A percentile compares a stretch with the other conserved stretches of the same genome.
Evolutionary conservation across 1,140 invertebrate genomes (phyloP).

Genomic region (Oreohelix idahoensis): DNA sequence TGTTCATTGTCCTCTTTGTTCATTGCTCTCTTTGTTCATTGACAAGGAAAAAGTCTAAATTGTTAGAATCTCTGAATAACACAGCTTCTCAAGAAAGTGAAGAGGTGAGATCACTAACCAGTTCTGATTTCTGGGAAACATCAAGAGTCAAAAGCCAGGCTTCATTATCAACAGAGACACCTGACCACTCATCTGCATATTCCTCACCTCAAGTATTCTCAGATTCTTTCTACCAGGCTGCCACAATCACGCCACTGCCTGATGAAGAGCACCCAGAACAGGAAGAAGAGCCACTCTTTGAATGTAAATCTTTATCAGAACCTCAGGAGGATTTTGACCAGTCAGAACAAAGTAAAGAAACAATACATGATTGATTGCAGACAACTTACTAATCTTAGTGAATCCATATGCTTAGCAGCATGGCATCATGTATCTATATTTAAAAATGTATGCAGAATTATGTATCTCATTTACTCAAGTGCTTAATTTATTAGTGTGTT

Average conservation of each 20-base stretch:
- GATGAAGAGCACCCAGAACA: neutral
- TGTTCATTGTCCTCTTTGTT: too few species aligned
- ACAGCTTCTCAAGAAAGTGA: neutral
- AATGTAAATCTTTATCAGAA: neutral
- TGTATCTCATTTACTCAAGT: too few species aligned
- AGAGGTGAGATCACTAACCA: neutral
- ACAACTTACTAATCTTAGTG: neutral
- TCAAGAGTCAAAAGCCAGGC: neutral
- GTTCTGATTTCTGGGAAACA: neutral
- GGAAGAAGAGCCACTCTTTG: neutral
- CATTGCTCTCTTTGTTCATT: too few species aligned
- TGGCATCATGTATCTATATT: too few species aligned
- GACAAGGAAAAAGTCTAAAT: too few species aligned
- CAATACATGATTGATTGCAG: neutral
- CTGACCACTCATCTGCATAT: neutral
- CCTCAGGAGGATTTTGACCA: neutral
- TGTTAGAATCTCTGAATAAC: neutral
- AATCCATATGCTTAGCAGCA: neutral
- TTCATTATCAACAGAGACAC: neutral
- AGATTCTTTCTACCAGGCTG: neutral
- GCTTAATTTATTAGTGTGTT: too few species aligned
- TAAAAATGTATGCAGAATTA: too few species aligned
- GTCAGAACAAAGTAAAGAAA: constrained; percentile 20
- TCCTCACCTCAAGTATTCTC: neutral
- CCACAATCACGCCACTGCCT: neutral